Evolutionary conservation across 1,140 invertebrate genomes (phyloP), one percentile per base, ranked within the genome.

Genomic region (Popillia japonica): DNA sequence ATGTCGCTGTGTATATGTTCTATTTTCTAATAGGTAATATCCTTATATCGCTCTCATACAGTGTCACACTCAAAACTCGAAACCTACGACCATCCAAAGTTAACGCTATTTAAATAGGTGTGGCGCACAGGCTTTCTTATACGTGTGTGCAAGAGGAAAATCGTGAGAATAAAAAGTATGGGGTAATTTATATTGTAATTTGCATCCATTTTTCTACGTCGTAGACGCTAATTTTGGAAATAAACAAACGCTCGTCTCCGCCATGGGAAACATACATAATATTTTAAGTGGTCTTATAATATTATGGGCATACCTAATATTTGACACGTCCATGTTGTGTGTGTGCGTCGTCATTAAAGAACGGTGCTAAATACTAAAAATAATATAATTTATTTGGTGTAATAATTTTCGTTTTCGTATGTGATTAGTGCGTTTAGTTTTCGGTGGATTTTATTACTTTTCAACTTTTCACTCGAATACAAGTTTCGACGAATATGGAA

Each of bases 131-230:
- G 22, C 61, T 68, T 34, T 68, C 22, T 68, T 22, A 8, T 34
- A 68, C 22, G 48, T 34, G 3, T 6, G 61, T 68, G 27, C 11
- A 68, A 48, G 11, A 68, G 61, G 20, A 34, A 20, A 22, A 68
- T 68, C 61, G 61, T 68, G 61, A 68, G 61, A 68, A 68, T 68
- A 68, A 68, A 68, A 68, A 68, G 61, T 23, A 68, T 22, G 27
- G 61, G 22, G 20, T 68, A 68, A 68, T 68, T 68, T 68, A 68
- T 68, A 68, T 68, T 68, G 61, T 68, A 68, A 68, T 68, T 68
- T 68, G 27, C 61, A 34, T 68, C 61, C 22, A 68, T 68, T 68
- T 68, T 68, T 68, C 61, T 68, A 22, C 17, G 61, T 68, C 61
- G 23, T 14, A 22, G 61, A 68, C 22, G 61, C 61, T 68, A 68